Evolutionary conservation across 2,797 vertebrate genomes (phyloP).

Genomic region (Varecia variegata): DNA sequence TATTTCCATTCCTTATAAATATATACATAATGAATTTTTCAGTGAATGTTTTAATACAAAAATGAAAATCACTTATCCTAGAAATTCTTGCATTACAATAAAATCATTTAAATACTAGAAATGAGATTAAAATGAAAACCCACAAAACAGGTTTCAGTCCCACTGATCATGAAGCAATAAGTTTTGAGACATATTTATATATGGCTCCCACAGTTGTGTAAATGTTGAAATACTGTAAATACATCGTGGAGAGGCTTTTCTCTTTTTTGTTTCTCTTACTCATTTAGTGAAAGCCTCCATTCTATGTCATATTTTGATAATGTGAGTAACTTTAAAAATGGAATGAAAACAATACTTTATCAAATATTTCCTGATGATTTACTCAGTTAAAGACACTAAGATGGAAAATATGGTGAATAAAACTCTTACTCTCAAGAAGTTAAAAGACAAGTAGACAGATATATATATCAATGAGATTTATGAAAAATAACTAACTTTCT

Average conservation of each 20-base stretch:
- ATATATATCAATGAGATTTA: background rate
- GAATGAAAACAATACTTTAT: background rate
- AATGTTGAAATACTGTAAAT: background rate
- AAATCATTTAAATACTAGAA: background rate
- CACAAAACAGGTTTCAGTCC: background rate
- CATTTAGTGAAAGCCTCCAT: background rate
- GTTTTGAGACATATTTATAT: too few species aligned
- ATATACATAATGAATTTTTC: background rate
- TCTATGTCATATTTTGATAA: background rate
- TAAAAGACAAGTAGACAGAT: background rate
- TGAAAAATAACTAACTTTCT: background rate
- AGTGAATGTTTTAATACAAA: background rate
- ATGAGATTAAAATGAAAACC: background rate
- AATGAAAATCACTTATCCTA: background rate
- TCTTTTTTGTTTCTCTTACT: background rate
- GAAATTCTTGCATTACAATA: background rate
- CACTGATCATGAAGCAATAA: background rate
- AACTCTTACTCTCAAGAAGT: background rate
- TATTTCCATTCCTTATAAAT: background rate
- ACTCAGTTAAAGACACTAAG: background rate
- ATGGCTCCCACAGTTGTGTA: background rate
- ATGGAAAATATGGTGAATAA: background rate
- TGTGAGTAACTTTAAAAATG: background rate
- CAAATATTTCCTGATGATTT: background rate
- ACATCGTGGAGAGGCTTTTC: background rate